Evolutionary conservation across 1,140 invertebrate genomes (phyloP).

Genomic region (Colletes latitarsis): DNA sequence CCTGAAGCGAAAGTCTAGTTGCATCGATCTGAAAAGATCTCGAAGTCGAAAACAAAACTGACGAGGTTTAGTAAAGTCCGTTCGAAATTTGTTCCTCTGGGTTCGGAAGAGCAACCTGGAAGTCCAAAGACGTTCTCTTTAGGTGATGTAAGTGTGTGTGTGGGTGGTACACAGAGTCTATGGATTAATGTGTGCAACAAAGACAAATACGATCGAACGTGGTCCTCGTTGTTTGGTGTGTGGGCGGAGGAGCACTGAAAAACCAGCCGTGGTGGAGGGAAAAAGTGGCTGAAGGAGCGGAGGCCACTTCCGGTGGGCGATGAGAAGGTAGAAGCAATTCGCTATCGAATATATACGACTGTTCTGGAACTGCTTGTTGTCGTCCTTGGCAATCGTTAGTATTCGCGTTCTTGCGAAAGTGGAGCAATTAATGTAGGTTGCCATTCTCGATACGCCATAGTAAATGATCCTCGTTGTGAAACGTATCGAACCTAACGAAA

Average conservation of each 20-base stretch:
- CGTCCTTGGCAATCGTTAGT: constrained; percentile 3
- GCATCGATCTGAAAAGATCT: no score
- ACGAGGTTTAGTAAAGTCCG: no score
- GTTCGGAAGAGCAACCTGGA: neutral
- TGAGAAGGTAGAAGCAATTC: constrained; percentile 36
- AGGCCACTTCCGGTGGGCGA: constrained; percentile 21
- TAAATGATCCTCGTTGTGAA: neutral
- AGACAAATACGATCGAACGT: constrained; percentile 49
- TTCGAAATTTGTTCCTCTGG: neutral
- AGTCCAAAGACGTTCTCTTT: constrained; percentile 9
- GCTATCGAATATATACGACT: neutral
- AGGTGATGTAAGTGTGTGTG: no score
- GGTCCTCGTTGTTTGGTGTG: constrained; percentile 42
- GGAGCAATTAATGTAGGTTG: constrained; percentile 17
- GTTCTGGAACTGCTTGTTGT: neutral
- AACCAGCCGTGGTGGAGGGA: constrained; percentile 19
- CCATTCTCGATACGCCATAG: neutral
- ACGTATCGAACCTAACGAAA: no score
- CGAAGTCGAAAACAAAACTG: no score
- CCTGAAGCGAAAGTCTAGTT: no score
- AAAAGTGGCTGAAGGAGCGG: constrained; percentile 12
- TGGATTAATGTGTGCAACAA: constrained; percentile 12
- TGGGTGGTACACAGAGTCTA: constrained; percentile 26
- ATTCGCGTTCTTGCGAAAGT: neutral
- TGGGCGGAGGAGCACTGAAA: constrained; percentile 51